Conservation (phyloP, 1,140 invertebrate species). For the Schmidtea mediterranea region DNA sequence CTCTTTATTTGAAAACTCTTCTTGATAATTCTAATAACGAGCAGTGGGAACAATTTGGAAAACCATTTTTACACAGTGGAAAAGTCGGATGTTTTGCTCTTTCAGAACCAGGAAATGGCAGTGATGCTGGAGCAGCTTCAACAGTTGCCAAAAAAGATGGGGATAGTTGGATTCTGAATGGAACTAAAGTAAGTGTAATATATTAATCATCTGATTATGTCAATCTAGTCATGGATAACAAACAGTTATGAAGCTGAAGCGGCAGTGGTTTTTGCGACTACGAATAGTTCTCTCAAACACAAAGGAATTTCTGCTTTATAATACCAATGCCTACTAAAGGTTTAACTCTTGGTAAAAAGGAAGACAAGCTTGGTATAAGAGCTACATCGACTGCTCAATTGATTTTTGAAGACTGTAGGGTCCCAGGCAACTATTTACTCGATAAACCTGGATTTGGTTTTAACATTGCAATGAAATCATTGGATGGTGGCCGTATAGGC, state of each 20-base stretch:
- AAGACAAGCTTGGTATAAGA: slow-evolving; percentile 71
- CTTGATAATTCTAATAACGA: slow-evolving; percentile 44
- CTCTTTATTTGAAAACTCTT: slow-evolving; percentile 49
- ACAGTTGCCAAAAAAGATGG: slow-evolving; percentile 46
- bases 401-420: slow-evolving; percentile 63
- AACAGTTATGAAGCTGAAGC: slow-evolving; percentile 62
- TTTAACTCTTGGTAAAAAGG: slow-evolving; percentile 62
- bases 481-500: slow-evolving; percentile 55
- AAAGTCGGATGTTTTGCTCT: slow-evolving; percentile 48
- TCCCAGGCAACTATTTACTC: slow-evolving; percentile 52
- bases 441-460: slow-evolving; percentile 44
- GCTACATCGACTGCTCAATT: slow-evolving; percentile 67
- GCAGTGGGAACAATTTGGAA: slow-evolving; percentile 52
- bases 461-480: slow-evolving; percentile 61
- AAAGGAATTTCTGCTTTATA: slow-evolving; percentile 44
- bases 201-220: background rate
- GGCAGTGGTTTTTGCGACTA: slow-evolving; percentile 60
- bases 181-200: slow-evolving; percentile 53
- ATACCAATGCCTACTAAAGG: slow-evolving; percentile 47
- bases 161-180: slow-evolving; percentile 48
- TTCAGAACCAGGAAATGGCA: slow-evolving; percentile 49
- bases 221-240: slow-evolving; percentile 37
- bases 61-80: slow-evolving; percentile 41
- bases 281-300: slow-evolving; percentile 62
- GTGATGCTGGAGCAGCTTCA: slow-evolving; percentile 69